Evolutionary conservation across 1,140 invertebrate species (phyloP).

Genomic region (Caenorhabditis elegans): WBcel235 BX284605.5:13223501-13224000

Average conservation of each 20-base stretch:
- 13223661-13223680: too few relatives aligned
- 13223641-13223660: constrained; percentile 11
- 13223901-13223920: too few relatives aligned
- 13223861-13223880: constrained; percentile 1
- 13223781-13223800: background rate
- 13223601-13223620: background rate
- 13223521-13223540: too few relatives aligned
- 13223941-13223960: too few relatives aligned
- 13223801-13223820: constrained; percentile 19
- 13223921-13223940: too few relatives aligned
- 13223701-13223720: constrained; percentile 16
- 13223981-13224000: too few relatives aligned
- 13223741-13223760: background rate
- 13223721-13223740: background rate
- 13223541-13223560: too few relatives aligned
- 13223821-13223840: constrained; percentile 7
- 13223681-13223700: constrained; percentile 6
- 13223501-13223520: too few relatives aligned
- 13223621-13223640: background rate
- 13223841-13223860: background rate
- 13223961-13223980: too few relatives aligned
- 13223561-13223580: too few relatives aligned
- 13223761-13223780: constrained; percentile 33
- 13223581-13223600: too few relatives aligned
- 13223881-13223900: background rate